A percentile compares a stretch with the other conserved stretches of the same genome.
phyloP scores from a whole-genome alignment of 2,113 vertebrate genomes.

The Oriolus oriolus region DNA sequence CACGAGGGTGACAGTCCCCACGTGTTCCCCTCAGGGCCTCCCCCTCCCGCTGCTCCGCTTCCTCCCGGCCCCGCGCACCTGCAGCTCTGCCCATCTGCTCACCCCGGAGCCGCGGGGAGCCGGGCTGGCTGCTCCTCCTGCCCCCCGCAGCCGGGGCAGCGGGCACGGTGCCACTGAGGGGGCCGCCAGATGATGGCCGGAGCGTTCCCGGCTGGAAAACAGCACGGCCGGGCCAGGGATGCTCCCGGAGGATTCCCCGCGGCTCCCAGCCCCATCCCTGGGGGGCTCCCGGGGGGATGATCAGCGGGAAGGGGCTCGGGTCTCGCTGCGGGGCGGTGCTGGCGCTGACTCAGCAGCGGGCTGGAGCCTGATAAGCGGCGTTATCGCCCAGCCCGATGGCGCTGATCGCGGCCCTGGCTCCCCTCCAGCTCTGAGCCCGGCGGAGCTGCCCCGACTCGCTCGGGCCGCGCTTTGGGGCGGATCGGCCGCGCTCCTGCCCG shows the following conservation, averaged over 20 bases:
- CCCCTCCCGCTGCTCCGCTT: neutral
- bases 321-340: neutral
- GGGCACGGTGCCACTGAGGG: neutral
- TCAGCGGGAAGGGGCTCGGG: neutral
- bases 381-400: neutral
- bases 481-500: neutral
- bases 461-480: neutral
- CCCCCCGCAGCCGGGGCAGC: neutral
- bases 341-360: neutral
- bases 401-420: neutral
- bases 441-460: neutral
- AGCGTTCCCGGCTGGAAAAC: neutral
- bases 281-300: neutral
- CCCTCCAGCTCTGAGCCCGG: neutral
- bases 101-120: neutral
- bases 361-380: conserved; percentile 5
- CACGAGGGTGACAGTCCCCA: neutral
- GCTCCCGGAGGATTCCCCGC: neutral
- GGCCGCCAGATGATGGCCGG: no score
- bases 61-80: neutral
- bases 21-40: neutral
- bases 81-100: neutral
- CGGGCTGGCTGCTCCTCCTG: neutral
- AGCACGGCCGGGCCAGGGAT: neutral
- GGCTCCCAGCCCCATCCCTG: neutral